These are phyloP conservation scores for Betta splendens DNA, from an alignment of 2,797 vertebrate genomes.

Conservation along the genomic window DNA sequence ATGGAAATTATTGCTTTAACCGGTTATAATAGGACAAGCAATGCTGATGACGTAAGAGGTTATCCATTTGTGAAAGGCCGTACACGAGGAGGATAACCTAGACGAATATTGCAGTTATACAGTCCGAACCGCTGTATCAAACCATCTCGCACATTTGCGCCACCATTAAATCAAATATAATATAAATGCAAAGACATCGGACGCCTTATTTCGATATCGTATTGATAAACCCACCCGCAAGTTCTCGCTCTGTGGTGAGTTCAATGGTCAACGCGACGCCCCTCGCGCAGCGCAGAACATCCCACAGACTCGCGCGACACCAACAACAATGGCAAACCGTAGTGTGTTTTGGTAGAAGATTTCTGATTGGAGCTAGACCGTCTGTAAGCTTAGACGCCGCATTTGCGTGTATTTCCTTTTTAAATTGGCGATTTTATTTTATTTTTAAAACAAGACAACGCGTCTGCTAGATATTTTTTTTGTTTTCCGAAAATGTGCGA, in stretches of 20 bases:
- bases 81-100: slow-evolving; percentile 31
- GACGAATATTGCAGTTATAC: slow-evolving; percentile 4
- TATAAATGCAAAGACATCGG: background rate
- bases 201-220: background rate
- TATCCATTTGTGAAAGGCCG: slow-evolving; percentile 34
- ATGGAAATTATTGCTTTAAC: background rate
- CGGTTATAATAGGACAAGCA: slow-evolving; percentile 31
- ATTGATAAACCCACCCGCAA: slow-evolving; percentile 42
- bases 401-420: slow-evolving; percentile 25
- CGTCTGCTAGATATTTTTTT: slow-evolving; percentile 13
- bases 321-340: slow-evolving; percentile 80
- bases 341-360: slow-evolving; percentile 71
- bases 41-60: slow-evolving; percentile 52
- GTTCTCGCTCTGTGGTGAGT: slow-evolving; percentile 51
- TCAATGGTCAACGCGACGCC: slow-evolving; percentile 68
- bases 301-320: slow-evolving; percentile 72
- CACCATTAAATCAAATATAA: background rate
- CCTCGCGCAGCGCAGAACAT: slow-evolving; percentile 64
- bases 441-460: slow-evolving; percentile 6
- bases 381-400: slow-evolving; percentile 35
- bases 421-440: background rate
- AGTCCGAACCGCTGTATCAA: background rate
- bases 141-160: background rate
- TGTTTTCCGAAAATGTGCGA: slow-evolving; percentile 72
- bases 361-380: slow-evolving; percentile 60